Percentiles rank a stretch among this genome's conserved stretches.
These are phyloP conservation scores for Muraenolepis orangiensis DNA, from an alignment of 2,797 vertebrate species.

Conservation along the genomic window DNA sequence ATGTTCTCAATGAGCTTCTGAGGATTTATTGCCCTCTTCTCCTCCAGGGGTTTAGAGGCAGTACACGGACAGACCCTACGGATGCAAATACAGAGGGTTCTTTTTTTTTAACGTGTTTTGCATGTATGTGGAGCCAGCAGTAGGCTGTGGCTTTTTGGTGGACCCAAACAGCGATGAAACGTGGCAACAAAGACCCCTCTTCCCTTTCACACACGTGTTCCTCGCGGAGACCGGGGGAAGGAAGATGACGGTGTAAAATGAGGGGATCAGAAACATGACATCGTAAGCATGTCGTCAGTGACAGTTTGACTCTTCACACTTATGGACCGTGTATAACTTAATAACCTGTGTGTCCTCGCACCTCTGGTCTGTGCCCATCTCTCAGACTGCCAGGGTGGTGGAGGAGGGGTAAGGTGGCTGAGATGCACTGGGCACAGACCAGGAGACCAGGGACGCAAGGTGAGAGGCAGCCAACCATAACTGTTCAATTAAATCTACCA, in stretches of 20 bases:
- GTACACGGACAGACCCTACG: no score
- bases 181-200: no score
- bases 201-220: no score
- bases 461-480: slow-evolving; percentile 73
- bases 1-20: no score
- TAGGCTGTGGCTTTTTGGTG: no score
- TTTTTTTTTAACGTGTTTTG: no score
- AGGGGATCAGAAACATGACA: no score
- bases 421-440: neutral
- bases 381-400: neutral
- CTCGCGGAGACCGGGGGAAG: neutral
- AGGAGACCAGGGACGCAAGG: slow-evolving; percentile 44
- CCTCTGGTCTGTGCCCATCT: neutral
- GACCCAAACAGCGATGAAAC: no score
- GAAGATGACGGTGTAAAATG: neutral
- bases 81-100: neutral
- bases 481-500: slow-evolving; percentile 74
- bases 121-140: no score
- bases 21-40: no score
- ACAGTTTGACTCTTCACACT: neutral
- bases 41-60: no score
- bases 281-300: neutral
- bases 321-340: neutral
- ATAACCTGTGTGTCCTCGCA: no score
- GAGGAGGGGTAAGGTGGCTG: neutral